A percentile compares a stretch with the other conserved stretches of the same genome.
These are phyloP conservation scores for Sebastolobus alascanus DNA, from an alignment of 2,797 vertebrate genomes.

Conservation along the genomic window DNA sequence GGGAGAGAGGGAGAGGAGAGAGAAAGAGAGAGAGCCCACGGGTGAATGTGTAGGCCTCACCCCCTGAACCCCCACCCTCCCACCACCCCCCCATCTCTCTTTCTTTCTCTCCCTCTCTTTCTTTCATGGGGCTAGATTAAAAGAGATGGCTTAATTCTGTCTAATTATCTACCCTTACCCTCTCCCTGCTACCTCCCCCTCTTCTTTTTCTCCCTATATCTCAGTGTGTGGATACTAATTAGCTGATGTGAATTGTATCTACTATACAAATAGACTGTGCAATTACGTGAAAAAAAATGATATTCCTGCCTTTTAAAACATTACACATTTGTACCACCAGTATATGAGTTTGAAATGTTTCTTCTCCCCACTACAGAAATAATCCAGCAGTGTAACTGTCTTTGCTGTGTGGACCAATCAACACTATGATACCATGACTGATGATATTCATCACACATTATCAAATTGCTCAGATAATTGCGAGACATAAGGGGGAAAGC, in stretches of 20 bases:
- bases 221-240: conserved; percentile 83
- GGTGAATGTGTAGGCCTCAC: conserved; percentile 83
- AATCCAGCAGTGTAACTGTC: conserved; percentile 47
- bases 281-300: conserved; percentile 61
- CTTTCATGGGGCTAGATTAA: conserved; percentile 85
- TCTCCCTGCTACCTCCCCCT: conserved; percentile 69
- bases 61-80: conserved; percentile 66
- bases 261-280: conserved; percentile 72
- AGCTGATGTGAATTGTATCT: conserved; percentile 81
- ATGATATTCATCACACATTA: conserved; percentile 79
- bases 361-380: conserved; percentile 33
- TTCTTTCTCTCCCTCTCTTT: conserved; percentile 66
- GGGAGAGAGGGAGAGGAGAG: conserved; percentile 67
- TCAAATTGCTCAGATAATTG: conserved; percentile 78
- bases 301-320: conserved; percentile 59
- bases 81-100: conserved; percentile 58
- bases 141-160: conserved; percentile 89
- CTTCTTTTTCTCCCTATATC: conserved; percentile 69
- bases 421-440: conserved; percentile 70
- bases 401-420: conserved; percentile 58
- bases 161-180: conserved; percentile 86
- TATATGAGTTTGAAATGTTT: conserved; percentile 37
- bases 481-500: conserved; percentile 53
- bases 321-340: conserved; percentile 43
- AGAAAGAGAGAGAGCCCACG: conserved; percentile 71